Evolutionary conservation across 23 tunicate species (phyloP), one percentile per base, ranked within the genome.

Genomic region (Styela clava): DNA sequence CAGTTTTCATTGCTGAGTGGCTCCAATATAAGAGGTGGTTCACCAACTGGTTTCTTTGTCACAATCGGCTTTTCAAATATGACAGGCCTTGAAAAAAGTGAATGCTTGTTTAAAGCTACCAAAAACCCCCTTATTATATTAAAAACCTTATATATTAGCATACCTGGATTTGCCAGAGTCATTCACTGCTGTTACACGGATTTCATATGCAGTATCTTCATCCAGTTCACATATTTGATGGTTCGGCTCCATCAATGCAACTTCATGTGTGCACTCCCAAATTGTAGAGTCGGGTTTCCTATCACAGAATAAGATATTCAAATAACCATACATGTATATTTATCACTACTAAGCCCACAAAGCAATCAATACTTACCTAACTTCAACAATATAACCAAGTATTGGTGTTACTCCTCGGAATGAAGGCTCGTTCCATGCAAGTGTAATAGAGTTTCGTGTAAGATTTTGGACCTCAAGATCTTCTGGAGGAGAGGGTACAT

Each of bases 341-440:
- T n/a, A n/a, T n/a, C n/a, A n/a, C n/a, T n/a, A n/a, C n/a, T n/a
- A n/a, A n/a, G n/a, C n/a, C n/a, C n/a, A n/a, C n/a, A n/a, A n/a
- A 34, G 69, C 63, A 22, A 77, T 9, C 69, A n/a, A 37, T 31
- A 16, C 34, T 19, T 26, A 34, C 61, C 98, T 69, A 78, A 84
- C 69, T 44, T 93, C 94, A 27, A 93, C 84, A 23, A 74, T 63
- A 80, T 93, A 93, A n/a, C 98, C 98, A 34, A n/a, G 2, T 20
- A 93, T 77, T 24, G 88, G 84, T 52, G 82, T 86, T 23, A 85
- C 90, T 24, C 97, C 97, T 64, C 86, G 82, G 44, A 37, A 82
- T 62, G 83, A 82, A 1, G 98, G 98, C 44, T 93, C 88, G 77
- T 88, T 88, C 93, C 92, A 93, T 16, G 98, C 98, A 61, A 93